These are phyloP conservation scores for Aelia acuminata DNA, from an alignment of 2,888 invertebrate genomes.

Conservation along the genomic window DNA sequence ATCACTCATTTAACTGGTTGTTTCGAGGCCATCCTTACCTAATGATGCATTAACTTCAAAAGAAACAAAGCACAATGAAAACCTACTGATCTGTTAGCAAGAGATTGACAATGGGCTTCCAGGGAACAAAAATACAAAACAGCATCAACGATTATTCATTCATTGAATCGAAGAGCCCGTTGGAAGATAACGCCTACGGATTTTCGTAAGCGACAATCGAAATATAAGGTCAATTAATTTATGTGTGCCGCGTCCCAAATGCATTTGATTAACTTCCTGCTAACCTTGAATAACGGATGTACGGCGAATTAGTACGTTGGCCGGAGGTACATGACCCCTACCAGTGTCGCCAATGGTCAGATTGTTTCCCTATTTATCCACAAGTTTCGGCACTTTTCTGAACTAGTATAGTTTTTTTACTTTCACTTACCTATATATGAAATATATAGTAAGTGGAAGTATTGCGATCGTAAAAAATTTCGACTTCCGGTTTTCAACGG, in stretches of 20 bases:
- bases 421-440: no score
- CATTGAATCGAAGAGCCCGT: not conserved
- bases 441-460: no score
- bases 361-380: not conserved
- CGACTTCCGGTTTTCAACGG: no score
- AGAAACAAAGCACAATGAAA: not conserved
- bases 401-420: no score
- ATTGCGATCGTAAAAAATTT: no score
- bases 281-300: slow-evolving; percentile 49
- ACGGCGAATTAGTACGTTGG: slow-evolving; percentile 29
- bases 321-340: slow-evolving; percentile 12
- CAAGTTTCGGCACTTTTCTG: not conserved
- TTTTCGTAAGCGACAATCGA: not conserved
- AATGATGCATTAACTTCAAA: not conserved
- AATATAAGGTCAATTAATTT: not conserved
- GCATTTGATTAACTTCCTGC: slow-evolving; percentile 22
- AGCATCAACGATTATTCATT: not conserved
- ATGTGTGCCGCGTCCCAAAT: slow-evolving; percentile 20
- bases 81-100: not conserved
- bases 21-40: not conserved
- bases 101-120: not conserved
- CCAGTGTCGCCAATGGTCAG: not conserved
- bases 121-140: not conserved
- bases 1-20: not conserved
- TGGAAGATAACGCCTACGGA: not conserved